Percentiles rank a stretch among this genome's conserved stretches.
Conservation (phyloP, 2,888 invertebrate species). For the Conistra vaccinii region DNA sequence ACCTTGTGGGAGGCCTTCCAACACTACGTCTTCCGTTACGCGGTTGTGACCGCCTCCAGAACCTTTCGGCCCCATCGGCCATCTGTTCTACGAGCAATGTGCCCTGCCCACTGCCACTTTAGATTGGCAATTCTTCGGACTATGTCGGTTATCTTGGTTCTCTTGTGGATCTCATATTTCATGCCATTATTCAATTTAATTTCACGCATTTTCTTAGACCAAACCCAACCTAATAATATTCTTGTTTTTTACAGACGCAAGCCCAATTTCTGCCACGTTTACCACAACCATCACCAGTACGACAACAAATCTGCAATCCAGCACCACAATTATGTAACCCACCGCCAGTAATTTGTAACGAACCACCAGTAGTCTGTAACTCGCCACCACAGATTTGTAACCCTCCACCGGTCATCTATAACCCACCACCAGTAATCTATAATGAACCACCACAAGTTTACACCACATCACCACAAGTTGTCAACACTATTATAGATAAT, state of each 20-base stretch:
- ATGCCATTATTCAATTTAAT: background rate
- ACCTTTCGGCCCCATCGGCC: too few species aligned
- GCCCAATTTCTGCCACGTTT: constrained; percentile 52
- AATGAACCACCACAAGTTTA: constrained; percentile 50
- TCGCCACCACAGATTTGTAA: constrained; percentile 34
- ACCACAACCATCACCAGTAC: constrained; percentile 27
- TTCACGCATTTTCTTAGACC: background rate
- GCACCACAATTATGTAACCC: constrained; percentile 39
- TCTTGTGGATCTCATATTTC: too few species aligned
- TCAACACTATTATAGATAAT: constrained; percentile 78
- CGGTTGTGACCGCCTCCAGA: too few species aligned
- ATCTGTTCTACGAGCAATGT: too few species aligned
- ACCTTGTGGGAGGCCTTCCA: too few species aligned
- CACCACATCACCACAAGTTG: constrained; percentile 50
- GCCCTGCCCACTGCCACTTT: too few species aligned
- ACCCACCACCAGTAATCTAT: constrained; percentile 43
- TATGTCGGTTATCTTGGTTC: too few species aligned
- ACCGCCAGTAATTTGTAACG: constrained; percentile 19
- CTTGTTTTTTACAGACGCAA: constrained; percentile 57
- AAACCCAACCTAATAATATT: background rate
- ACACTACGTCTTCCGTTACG: too few species aligned
- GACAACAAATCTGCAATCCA: constrained; percentile 31
- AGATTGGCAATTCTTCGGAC: too few species aligned
- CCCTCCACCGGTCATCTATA: background rate
- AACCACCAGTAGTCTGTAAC: constrained; percentile 16